These are phyloP conservation scores for Cassiopea andromeda DNA, from an alignment of 30 jellyfish, hydroid and myxozoan species.

Conservation along the genomic window DNA sequence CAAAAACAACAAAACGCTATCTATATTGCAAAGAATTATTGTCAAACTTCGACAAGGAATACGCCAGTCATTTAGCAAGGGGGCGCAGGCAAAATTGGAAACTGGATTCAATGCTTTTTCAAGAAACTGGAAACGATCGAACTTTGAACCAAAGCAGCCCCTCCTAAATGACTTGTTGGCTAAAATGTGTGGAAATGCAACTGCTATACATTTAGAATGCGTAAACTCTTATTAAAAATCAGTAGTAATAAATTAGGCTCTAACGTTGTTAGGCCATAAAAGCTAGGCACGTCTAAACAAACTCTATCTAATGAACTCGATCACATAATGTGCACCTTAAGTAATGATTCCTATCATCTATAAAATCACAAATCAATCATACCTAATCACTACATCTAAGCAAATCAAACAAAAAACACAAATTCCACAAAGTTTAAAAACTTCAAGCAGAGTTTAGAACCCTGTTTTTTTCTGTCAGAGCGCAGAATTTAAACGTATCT, in stretches of 20 bases:
- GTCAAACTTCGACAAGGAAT: no score
- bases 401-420: background rate
- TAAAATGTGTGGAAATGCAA: background rate
- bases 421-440: background rate
- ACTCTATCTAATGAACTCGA: background rate
- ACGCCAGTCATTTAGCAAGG: no score
- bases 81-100: no score
- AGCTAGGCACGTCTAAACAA: background rate
- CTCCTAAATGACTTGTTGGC: background rate
- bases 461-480: background rate
- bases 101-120: background rate
- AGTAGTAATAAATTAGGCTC: constrained; percentile 9
- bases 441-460: background rate
- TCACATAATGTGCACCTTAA: background rate
- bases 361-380: background rate
- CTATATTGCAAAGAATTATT: no score
- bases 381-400: background rate
- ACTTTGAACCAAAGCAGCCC: background rate
- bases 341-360: background rate
- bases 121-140: background rate
- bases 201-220: constrained; percentile 38
- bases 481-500: background rate
- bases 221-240: constrained; percentile 1
- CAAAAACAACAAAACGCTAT: no score
- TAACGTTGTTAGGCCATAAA: background rate